Percentiles rank a stretch among this genome's conserved stretches.
Evolutionary conservation across 2,797 vertebrate species (phyloP).

Genomic region (Micropoecilia bifurca): DNA sequence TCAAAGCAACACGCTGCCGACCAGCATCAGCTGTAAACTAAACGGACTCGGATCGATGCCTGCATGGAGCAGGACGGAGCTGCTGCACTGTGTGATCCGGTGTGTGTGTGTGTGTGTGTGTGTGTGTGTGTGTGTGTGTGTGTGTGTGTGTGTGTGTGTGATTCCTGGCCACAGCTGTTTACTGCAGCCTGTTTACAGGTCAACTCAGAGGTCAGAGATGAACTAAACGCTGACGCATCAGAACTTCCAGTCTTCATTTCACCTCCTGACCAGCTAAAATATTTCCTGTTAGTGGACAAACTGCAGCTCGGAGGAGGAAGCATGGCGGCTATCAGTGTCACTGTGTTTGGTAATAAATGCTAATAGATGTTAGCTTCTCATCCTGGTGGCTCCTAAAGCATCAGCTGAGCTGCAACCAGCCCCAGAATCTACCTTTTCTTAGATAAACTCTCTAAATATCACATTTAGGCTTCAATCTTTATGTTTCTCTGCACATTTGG

Average conservation of each 20-base stretch:
- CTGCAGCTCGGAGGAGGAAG: not conserved
- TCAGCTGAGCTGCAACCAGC: not conserved
- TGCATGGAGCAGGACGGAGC: slow-evolving; percentile 55
- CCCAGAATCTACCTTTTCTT: no score
- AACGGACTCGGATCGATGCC: slow-evolving; percentile 83
- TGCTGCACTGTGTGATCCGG: slow-evolving; percentile 24
- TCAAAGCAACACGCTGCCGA: slow-evolving; percentile 69
- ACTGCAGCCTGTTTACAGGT: slow-evolving; percentile 74
- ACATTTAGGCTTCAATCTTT: not conserved
- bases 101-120: slow-evolving; percentile 38
- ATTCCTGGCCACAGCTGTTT: slow-evolving; percentile 62
- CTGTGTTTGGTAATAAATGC: not conserved
- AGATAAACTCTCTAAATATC: no score
- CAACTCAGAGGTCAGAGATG: slow-evolving; percentile 72
- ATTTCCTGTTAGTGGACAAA: not conserved
- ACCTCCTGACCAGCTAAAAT: not conserved
- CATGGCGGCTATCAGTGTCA: not conserved
- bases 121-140: slow-evolving; percentile 49
- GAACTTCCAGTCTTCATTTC: slow-evolving; percentile 46
- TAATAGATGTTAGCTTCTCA: not conserved
- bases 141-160: slow-evolving; percentile 37
- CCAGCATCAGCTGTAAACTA: slow-evolving; percentile 79
- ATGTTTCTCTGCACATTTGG: not conserved
- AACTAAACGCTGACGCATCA: slow-evolving; percentile 81
- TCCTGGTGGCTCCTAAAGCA: not conserved